Base-by-base conservation (phyloP, 2,113 vertebrate species). In the Apodemus speciosus region DNA sequence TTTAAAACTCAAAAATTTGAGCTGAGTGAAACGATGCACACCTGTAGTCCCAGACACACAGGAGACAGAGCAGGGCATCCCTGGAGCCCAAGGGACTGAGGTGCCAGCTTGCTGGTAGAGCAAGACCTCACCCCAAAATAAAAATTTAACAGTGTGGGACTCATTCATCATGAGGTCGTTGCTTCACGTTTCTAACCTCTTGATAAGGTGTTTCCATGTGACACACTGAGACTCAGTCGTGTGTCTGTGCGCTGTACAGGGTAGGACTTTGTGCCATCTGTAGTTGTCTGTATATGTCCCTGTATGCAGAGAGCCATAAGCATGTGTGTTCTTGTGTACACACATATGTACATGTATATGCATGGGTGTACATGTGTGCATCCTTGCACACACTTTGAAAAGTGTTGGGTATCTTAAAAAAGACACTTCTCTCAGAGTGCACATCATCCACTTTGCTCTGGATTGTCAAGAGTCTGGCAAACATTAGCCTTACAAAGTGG, bases 221-320 rank as follows among this genome's bases (percentile, higher is more conserved):
- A 89, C 92, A 46, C 84, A 69, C 77, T 6, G 30, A 85, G 73
- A 18, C 1, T 79, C 73, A 16, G 62, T 21, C 51, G 2, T 20
- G 25, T 80, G n/a, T 56, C 32, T 49, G 1, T 58, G 62, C 64
- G 72, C 81, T 40, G 32, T 35, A 14, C 71, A 69, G 83, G 88
- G 75, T 30, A 21, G 92, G 73, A 23, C 51, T 58, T 43, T 51
- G 68, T 16, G 88, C 85, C n/a, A 0, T n/a, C 91, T 27, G 53
- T 43, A 38, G 60, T 11, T 62, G 77, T 84, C 15, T 90, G 90
- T 89, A 51, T 79, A 51, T 86, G 92, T 96, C 85, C 43, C 38
- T 94, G 77, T 87, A 35, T 53, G 77, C 92, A n/a, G 5, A 14
- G 2, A 58, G 60, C 80, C 40, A 1, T 77, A 14, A 81, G 92